These are phyloP conservation scores for Propithecus coquereli DNA, from an alignment of 2,113 vertebrate genomes.

Conservation along the genomic window DNA sequence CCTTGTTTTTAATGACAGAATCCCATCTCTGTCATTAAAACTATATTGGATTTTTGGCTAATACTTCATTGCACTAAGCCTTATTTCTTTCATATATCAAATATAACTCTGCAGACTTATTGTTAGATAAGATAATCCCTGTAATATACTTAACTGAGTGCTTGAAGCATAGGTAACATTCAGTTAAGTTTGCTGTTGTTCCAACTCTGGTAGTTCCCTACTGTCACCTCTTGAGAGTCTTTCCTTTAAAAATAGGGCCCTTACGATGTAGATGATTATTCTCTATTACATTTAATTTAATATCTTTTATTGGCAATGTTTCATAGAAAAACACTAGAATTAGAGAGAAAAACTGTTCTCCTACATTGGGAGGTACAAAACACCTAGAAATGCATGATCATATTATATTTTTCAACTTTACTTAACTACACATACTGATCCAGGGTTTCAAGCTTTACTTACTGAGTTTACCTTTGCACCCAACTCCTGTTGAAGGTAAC, in stretches of 20 bases:
- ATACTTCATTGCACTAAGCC: neutral
- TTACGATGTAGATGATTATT: neutral
- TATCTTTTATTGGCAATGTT: neutral
- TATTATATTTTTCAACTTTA: neutral
- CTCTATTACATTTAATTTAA: neutral
- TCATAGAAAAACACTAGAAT: neutral
- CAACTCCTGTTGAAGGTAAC: neutral
- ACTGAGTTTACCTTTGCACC: neutral
- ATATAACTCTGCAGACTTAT: neutral
- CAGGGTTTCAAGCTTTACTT: neutral
- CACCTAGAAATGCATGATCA: neutral
- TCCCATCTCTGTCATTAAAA: neutral
- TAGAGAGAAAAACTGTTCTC: neutral
- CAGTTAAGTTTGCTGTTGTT: neutral
- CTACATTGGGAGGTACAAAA: neutral
- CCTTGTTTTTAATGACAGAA: neutral
- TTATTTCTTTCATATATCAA: neutral
- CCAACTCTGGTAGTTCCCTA: neutral
- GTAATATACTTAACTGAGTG: neutral
- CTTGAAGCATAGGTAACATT: neutral
- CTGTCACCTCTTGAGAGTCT: neutral
- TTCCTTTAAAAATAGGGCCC: neutral
- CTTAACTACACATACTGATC: neutral
- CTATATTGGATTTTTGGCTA: neutral
- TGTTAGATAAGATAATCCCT: neutral